Conservation (phyloP, 2,797 vertebrate genomes). For the Propithecus deckenii region DNA sequence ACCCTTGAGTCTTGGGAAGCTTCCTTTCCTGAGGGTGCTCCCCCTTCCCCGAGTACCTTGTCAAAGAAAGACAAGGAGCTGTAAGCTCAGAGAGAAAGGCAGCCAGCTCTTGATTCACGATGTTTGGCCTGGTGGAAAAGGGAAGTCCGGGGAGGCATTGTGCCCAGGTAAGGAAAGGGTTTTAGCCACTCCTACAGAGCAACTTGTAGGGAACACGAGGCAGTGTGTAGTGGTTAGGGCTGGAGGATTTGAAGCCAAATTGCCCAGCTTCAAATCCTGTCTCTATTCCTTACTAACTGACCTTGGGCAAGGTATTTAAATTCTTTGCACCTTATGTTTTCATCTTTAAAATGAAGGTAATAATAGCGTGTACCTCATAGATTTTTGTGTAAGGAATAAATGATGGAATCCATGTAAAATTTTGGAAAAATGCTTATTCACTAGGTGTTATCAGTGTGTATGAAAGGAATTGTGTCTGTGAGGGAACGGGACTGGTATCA, state of each 20-base stretch:
- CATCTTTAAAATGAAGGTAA: background rate
- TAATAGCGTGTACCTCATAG: background rate
- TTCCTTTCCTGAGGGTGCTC: background rate
- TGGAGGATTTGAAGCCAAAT: background rate
- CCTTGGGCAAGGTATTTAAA: background rate
- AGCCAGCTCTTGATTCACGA: background rate
- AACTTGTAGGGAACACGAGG: rapidly evolving
- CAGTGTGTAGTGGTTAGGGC: background rate
- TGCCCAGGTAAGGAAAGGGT: too few species aligned
- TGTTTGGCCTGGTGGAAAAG: background rate
- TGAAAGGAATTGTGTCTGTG: background rate
- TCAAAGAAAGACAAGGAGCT: background rate
- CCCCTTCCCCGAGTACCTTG: background rate
- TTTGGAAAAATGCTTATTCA: background rate
- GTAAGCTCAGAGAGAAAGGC: background rate
- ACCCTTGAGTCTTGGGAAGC: background rate
- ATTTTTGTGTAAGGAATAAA: background rate
- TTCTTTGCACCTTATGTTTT: background rate
- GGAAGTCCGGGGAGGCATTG: background rate
- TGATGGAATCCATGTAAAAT: background rate
- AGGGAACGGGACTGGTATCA: background rate
- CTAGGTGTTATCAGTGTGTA: background rate
- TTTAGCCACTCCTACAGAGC: background rate
- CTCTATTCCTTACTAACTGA: background rate
- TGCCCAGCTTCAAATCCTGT: background rate